Evolutionary conservation across 2,888 invertebrate genomes (phyloP), one percentile per base, ranked within the genome.

Genomic region (Thymelicus lineola): DNA sequence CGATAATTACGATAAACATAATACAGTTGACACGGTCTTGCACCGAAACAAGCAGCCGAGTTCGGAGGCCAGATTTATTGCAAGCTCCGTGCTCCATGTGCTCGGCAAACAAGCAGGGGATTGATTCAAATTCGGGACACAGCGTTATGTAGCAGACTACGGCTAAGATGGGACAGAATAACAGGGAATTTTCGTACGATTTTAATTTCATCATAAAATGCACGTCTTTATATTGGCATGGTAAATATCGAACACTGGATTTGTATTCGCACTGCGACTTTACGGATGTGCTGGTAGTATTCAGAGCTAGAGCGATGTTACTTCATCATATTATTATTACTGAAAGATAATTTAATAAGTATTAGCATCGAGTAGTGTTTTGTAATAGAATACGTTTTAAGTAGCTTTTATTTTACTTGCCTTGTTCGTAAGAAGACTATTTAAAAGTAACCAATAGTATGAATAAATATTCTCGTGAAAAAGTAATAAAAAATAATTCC

Each of bases 71-170:
- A 45, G 57, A 64, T 55, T 55, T 64, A 42, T 55, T 55, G 55
- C 55, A 45, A 17, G 45, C 55, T 55, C 28, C 20, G 17, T 64
- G 45, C 55, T 55, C 28, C 20, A 36, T 64, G 63, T 55, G 17
- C 64, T 55, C 20, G 6, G 64, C 55, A 64, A 64, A 55, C 64
- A 55, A 28, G 12, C 63, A 20, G 38, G 42, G 42, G n/a, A 38
- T 55, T n/a, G 64, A 64, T 64, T 50, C 36, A 35, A 17, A 50
- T 50, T 15, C 50, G 50, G 50, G 17, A 17, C 50, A 17, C 50
- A 17, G 50, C 42, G 42, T 50, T 50, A 50, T 17, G 6, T 50
- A 50, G 17, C 48, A 15, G n/a, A 15, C 50, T 50, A 2, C 50
- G 9, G 17, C 17, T 17, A 17, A 50, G 15, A 50, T 50, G 50